phyloP scores from a whole-genome alignment of 2,797 vertebrate genomes.

The Lagorchestes hirsutus region DNA sequence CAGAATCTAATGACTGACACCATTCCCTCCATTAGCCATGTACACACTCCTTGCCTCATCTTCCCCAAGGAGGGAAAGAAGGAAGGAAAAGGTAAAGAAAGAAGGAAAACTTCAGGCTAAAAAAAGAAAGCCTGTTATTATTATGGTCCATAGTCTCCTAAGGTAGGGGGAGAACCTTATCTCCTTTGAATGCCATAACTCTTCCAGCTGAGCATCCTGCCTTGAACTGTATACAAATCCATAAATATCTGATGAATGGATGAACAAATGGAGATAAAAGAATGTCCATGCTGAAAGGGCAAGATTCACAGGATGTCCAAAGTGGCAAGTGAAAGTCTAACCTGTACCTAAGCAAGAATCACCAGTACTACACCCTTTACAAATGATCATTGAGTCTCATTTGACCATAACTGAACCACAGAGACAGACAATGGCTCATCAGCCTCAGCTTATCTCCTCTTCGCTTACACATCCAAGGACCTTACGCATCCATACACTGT shows the following conservation, averaged over 20 bases:
- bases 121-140: not conserved
- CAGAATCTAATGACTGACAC: not conserved
- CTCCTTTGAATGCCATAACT: not conserved
- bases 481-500: no score
- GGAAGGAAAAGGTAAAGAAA: no score
- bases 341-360: not conserved
- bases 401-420: not conserved
- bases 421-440: not conserved
- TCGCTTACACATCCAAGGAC: not conserved
- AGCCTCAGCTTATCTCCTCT: not conserved
- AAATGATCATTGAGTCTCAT: not conserved
- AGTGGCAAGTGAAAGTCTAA: not conserved
- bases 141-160: not conserved
- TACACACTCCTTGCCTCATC: not conserved
- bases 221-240: not conserved
- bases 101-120: no score
- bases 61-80: not conserved
- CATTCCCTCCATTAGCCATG: not conserved
- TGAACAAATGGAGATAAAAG: not conserved
- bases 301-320: not conserved
- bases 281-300: not conserved
- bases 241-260: not conserved
- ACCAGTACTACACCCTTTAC: not conserved
- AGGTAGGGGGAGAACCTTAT: not conserved
- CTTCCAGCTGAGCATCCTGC: not conserved